phyloP scores from a whole-genome alignment of 2,888 invertebrate species.

The Acanthosepion lycidas region DNA sequence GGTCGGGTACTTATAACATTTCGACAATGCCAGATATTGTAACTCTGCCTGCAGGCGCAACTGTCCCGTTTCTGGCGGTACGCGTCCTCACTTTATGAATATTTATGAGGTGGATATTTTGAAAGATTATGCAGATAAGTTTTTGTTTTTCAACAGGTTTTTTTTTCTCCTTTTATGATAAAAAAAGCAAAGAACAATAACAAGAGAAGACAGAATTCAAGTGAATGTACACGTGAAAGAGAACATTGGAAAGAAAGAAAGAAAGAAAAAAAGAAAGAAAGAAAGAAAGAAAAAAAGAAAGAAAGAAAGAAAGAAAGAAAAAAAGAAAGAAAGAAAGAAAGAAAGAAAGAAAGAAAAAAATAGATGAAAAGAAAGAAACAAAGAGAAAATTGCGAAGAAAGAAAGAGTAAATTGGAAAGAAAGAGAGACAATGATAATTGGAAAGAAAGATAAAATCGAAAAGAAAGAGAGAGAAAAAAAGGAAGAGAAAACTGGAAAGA shows the following conservation, averaged over 20 bases:
- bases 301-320: not conserved
- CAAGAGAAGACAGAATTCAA: too few relatives aligned
- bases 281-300: not conserved
- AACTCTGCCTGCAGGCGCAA: not conserved
- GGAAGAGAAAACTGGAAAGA: not conserved
- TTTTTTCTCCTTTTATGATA: too few relatives aligned
- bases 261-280: not conserved
- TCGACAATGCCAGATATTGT: not conserved
- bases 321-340: too few relatives aligned
- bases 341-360: not conserved
- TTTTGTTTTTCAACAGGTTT: too few relatives aligned
- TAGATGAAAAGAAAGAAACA: too few relatives aligned
- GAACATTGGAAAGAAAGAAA: too few relatives aligned
- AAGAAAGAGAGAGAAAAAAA: not conserved
- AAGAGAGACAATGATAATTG: not conserved
- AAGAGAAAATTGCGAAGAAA: not conserved
- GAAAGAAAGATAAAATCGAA: not conserved
- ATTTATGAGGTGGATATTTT: not conserved
- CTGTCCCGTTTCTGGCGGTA: not conserved
- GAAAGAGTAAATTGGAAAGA: not conserved
- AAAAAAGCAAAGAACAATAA: too few relatives aligned
- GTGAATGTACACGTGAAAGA: too few relatives aligned
- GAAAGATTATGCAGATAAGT: not conserved
- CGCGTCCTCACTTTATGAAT: slow-evolving; percentile 36
- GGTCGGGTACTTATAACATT: not conserved